Conservation (phyloP, 2,113 vertebrate species). For the Scatophagus argus region DNA sequence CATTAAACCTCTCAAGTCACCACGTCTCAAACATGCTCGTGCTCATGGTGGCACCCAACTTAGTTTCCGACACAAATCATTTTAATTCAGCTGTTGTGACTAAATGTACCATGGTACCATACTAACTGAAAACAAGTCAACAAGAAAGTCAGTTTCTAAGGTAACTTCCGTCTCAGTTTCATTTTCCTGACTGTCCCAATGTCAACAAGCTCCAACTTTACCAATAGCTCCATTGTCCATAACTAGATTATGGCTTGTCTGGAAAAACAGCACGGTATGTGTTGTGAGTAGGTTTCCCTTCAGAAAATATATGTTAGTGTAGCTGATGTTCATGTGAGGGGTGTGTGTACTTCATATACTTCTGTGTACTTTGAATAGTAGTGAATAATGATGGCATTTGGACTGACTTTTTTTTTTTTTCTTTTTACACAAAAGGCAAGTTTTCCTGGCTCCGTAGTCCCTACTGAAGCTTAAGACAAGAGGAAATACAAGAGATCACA, state of each 20-base stretch:
- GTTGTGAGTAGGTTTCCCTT: neutral
- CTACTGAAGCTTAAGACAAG: neutral
- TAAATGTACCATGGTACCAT: neutral
- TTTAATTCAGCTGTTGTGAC: neutral
- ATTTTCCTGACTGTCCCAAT: neutral
- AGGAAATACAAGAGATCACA: neutral
- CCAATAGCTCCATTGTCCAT: neutral
- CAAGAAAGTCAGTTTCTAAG: neutral
- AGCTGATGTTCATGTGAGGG: neutral
- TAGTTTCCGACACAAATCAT: neutral
- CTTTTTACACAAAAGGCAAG: no score
- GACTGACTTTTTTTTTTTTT: no score
- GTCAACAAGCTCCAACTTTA: neutral
- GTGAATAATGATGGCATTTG: neutral
- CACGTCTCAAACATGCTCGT: neutral
- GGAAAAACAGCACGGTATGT: neutral
- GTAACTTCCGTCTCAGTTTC: neutral
- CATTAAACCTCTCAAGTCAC: neutral
- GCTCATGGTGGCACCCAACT: neutral
- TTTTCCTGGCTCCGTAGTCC: neutral
- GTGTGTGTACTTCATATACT: neutral
- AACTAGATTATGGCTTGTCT: constrained; percentile 21
- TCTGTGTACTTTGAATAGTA: neutral
- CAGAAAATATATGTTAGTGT: neutral
- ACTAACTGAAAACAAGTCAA: neutral